These are phyloP conservation scores for Ecdyonurus torrentis DNA, from an alignment of 2,888 invertebrate genomes.

Conservation along the genomic window DNA sequence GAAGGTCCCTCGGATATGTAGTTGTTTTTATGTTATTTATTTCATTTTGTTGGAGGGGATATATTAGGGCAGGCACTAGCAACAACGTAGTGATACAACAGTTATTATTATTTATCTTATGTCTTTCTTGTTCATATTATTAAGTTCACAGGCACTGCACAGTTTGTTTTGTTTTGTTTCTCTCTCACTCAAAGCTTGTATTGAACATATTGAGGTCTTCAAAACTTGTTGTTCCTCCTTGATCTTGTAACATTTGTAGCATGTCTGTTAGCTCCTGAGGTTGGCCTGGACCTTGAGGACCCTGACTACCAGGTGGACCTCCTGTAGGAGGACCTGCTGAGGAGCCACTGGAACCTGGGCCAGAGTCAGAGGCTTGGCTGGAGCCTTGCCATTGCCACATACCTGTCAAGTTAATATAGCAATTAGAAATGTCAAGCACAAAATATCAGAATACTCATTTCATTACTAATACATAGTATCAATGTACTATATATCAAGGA, in stretches of 20 bases:
- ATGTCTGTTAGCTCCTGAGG: conserved; percentile 78
- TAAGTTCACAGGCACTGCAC: conserved; percentile 7
- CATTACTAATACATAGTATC: no score
- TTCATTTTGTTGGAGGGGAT: not conserved
- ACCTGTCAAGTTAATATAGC: conserved; percentile 28
- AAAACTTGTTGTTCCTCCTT: conserved; percentile 58
- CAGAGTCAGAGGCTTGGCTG: conserved; percentile 28
- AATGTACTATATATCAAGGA: no score
- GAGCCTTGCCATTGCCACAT: conserved; percentile 65
- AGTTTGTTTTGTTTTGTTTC: no score
- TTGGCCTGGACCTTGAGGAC: conserved; percentile 23
- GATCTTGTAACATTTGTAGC: conserved; percentile 77
- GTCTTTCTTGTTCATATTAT: no score
- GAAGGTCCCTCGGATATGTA: not conserved
- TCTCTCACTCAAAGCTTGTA: conserved; percentile 48
- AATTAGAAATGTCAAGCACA: no score
- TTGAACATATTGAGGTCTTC: conserved; percentile 88
- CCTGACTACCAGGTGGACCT: conserved; percentile 26
- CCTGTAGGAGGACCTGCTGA: conserved; percentile 21
- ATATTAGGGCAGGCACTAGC: not conserved
- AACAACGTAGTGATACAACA: not conserved
- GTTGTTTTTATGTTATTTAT: not conserved
- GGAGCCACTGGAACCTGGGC: conserved; percentile 32
- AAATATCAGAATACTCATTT: not conserved
- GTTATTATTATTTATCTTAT: not conserved